Conservation (phyloP, 1,140 invertebrate genomes). For the Aphidius gifuensis region DNA sequence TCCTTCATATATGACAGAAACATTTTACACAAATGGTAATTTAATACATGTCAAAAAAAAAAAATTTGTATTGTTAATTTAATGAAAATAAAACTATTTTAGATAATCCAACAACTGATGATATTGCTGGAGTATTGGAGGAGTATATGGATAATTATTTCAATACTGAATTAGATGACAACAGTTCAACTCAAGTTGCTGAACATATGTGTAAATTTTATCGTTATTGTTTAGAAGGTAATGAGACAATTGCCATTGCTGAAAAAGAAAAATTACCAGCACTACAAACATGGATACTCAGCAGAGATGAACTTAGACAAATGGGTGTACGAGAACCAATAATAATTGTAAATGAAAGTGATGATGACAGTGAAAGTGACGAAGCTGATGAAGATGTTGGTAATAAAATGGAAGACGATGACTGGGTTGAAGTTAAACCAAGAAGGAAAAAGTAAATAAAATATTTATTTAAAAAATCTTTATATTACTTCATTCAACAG, state of each 20-base stretch:
- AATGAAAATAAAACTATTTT: slow-evolving; percentile 15
- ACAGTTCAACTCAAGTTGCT: slow-evolving; percentile 40
- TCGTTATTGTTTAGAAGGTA: slow-evolving; percentile 30
- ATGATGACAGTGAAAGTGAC: slow-evolving; percentile 9
- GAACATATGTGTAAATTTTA: slow-evolving; percentile 41
- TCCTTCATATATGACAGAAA: slow-evolving; percentile 36
- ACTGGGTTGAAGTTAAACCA: slow-evolving; percentile 34
- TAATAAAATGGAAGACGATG: slow-evolving; percentile 29
- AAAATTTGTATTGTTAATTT: slow-evolving; percentile 6
- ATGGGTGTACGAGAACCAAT: not conserved
- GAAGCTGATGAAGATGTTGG: slow-evolving; percentile 16
- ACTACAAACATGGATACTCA: slow-evolving; percentile 39
- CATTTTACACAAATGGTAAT: slow-evolving; percentile 41
- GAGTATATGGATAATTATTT: slow-evolving; percentile 42
- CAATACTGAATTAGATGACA: slow-evolving; percentile 41
- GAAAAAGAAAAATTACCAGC: slow-evolving; percentile 41
- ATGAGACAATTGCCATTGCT: slow-evolving; percentile 24
- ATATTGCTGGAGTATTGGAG: slow-evolving; percentile 39
- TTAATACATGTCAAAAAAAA: slow-evolving; percentile 19
- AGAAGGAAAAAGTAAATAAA: slow-evolving; percentile 33
- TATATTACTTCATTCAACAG: not conserved
- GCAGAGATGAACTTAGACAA: slow-evolving; percentile 15
- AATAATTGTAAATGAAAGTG: slow-evolving; percentile 8
- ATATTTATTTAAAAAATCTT: slow-evolving; percentile 12
- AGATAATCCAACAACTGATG: slow-evolving; percentile 34